A percentile compares a stretch with the other conserved stretches of the same genome.
Evolutionary conservation across 2,888 invertebrate species (phyloP).

Genomic region (Platycheirus rosarum): DNA sequence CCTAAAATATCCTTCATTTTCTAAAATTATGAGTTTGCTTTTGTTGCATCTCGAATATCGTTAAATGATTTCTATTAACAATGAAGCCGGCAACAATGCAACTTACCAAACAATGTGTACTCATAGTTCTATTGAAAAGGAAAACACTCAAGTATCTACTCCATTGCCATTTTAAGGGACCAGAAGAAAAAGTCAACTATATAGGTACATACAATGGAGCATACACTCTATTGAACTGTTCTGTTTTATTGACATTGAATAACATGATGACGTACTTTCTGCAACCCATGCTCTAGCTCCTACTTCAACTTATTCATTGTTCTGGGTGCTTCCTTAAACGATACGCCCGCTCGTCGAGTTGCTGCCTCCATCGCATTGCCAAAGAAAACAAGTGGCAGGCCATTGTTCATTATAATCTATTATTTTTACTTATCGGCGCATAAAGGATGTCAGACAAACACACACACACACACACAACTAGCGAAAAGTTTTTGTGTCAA

Average conservation of each 20-base stretch:
- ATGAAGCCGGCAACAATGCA: slow-evolving; percentile 25
- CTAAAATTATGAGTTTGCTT: slow-evolving; percentile 25
- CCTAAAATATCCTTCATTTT: slow-evolving; percentile 14
- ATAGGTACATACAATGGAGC: not conserved
- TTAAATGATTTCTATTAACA: slow-evolving; percentile 30
- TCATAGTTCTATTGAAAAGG: slow-evolving; percentile 26
- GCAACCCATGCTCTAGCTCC: slow-evolving; percentile 37
- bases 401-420: slow-evolving; percentile 67
- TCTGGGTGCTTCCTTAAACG: slow-evolving; percentile 46
- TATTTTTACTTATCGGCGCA: slow-evolving; percentile 69
- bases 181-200: slow-evolving; percentile 27
- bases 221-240: slow-evolving; percentile 50
- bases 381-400: slow-evolving; percentile 52
- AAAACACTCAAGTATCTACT: slow-evolving; percentile 41
- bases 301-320: slow-evolving; percentile 55
- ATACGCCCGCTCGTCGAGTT: too few relatives aligned
- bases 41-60: slow-evolving; percentile 35
- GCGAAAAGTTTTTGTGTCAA: slow-evolving; percentile 44
- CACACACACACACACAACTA: too few relatives aligned
- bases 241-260: slow-evolving; percentile 64
- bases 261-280: slow-evolving; percentile 58
- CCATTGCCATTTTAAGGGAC: slow-evolving; percentile 22
- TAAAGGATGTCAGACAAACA: slow-evolving; percentile 62
- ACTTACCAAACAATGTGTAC: slow-evolving; percentile 19
- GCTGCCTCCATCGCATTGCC: not conserved